Evolutionary conservation across 2,113 vertebrate genomes (phyloP).

Genomic region (Oryzias celebensis): DNA sequence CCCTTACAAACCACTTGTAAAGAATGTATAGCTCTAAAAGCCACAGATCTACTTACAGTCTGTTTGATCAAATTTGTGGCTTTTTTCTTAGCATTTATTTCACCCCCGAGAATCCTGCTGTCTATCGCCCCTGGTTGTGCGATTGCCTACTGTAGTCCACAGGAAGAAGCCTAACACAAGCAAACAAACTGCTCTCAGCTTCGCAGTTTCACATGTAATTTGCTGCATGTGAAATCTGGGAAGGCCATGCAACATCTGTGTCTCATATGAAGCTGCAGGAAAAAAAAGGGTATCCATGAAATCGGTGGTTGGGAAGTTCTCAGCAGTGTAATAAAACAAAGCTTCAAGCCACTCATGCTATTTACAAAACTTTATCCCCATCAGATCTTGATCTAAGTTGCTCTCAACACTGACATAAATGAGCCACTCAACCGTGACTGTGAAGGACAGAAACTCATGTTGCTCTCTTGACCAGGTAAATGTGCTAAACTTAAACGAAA

Average conservation of each 20-base stretch:
- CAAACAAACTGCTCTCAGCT: slow-evolving; percentile 50
- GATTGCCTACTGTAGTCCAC: slow-evolving; percentile 27
- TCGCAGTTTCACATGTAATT: slow-evolving; percentile 7
- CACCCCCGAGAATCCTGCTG: slow-evolving; percentile 20
- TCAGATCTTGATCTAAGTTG: slow-evolving; percentile 31
- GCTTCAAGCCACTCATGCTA: slow-evolving; percentile 33
- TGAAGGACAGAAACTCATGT: slow-evolving; percentile 16
- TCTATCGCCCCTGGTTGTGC: slow-evolving; percentile 19
- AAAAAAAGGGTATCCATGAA: slow-evolving; percentile 62
- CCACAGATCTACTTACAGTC: not conserved
- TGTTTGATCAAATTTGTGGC: not conserved
- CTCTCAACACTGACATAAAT: slow-evolving; percentile 39
- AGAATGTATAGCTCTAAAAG: no score
- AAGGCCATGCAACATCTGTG: slow-evolving; percentile 62
- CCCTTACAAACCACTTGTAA: no score
- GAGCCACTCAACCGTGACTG: slow-evolving; percentile 17
- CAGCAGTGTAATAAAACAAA: slow-evolving; percentile 23
- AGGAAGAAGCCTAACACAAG: slow-evolving; percentile 50
- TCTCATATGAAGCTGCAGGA: slow-evolving; percentile 39
- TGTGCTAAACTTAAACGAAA: slow-evolving; percentile 5
- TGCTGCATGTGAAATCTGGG: slow-evolving; percentile 54
- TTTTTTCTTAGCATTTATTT: slow-evolving; percentile 13
- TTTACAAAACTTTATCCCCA: slow-evolving; percentile 33
- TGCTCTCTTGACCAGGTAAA: slow-evolving; percentile 26
- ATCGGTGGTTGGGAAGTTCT: slow-evolving; percentile 34